Base-by-base conservation (phyloP, 2,113 vertebrate genomes). In the Nycticorax nycticorax region DNA sequence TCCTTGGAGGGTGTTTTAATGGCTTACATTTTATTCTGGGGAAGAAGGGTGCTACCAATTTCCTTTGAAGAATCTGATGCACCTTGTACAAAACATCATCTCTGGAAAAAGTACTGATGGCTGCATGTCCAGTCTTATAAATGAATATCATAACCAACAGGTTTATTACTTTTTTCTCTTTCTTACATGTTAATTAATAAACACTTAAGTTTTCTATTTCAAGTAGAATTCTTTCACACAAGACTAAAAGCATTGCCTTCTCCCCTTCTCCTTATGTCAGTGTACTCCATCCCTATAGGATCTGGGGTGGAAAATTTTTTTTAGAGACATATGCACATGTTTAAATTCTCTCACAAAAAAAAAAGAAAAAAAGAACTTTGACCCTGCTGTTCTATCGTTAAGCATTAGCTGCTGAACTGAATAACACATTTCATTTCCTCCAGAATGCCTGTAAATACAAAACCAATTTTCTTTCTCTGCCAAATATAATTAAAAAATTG, bases 401-500 rank as follows among this genome's bases (percentile, higher is more conserved):
- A 73, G 14, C 33, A 73, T 83, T 94, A 88, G 33, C 30, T 72
- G 37, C 19, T 72, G 56, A 85, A 79, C 28, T 85, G 67, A 93
- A 68, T 73, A 92, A 85, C 52, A 79, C 43, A 73, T 92, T 93
- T 83, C 26, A 59, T 93, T 95, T 97, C 68, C 77, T 84, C 22
- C 41, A 87, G 55, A 91, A 89, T 55, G 52, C 10, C 37, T 94
- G 73, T 78, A 89, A 96, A 91, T 81, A 91, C 30, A 83, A 84
- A 96, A 52, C 33, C 35, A 83, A 89, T 89, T 94, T 94, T 94
- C 33, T 59, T 87, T 59, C 56, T 75, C 55, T 89, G 69, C 26
- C 87, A 91, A 89, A 89, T 71, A 66, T 89, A 89, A 94, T 94
- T 94, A 41, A 89, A 93, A 94, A 94, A 85, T 45, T 94, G 76